phyloP scores from a whole-genome alignment of 2,888 invertebrate species.

The Euzophera pinguis region DNA sequence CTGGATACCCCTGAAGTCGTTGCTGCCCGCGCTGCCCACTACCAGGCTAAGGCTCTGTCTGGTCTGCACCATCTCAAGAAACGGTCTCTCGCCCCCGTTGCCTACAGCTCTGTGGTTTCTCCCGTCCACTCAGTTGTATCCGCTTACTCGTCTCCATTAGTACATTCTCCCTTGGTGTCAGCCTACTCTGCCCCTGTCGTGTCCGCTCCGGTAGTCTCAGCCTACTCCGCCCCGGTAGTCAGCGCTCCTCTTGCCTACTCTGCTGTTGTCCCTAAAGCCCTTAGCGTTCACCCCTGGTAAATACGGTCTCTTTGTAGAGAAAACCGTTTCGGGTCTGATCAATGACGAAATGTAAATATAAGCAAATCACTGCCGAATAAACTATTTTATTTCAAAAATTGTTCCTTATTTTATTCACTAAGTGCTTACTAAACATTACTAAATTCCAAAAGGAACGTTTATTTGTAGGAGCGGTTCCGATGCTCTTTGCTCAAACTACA shows the following conservation, averaged over 20 bases:
- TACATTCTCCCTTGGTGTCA: conserved; percentile 30
- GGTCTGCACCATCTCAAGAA: conserved; percentile 62
- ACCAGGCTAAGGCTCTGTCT: conserved; percentile 65
- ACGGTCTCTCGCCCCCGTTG: conserved; percentile 42
- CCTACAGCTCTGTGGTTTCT: conserved; percentile 52
- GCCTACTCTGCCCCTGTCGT: conserved; percentile 24
- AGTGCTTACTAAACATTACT: not conserved
- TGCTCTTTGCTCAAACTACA: too few relatives aligned
- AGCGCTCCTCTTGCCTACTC: conserved; percentile 25
- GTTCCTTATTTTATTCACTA: not conserved
- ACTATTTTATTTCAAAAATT: conserved; percentile 23
- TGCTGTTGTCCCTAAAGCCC: conserved; percentile 46
- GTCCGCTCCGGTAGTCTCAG: conserved; percentile 26
- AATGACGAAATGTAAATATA: conserved; percentile 18
- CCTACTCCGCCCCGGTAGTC: conserved; percentile 21
- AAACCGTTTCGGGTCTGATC: conserved; percentile 24
- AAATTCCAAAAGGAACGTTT: too few relatives aligned
- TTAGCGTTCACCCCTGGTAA: conserved; percentile 60
- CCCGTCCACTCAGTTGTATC: conserved; percentile 32
- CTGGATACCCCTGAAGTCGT: conserved; percentile 74
- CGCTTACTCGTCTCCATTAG: conserved; percentile 35
- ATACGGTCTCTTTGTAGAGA: conserved; percentile 11
- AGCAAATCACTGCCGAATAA: conserved; percentile 43
- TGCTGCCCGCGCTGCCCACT: conserved; percentile 68
- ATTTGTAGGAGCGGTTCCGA: too few relatives aligned